Conservation (phyloP, 2,797 vertebrate genomes). For the Sebastes goodei region DNA sequence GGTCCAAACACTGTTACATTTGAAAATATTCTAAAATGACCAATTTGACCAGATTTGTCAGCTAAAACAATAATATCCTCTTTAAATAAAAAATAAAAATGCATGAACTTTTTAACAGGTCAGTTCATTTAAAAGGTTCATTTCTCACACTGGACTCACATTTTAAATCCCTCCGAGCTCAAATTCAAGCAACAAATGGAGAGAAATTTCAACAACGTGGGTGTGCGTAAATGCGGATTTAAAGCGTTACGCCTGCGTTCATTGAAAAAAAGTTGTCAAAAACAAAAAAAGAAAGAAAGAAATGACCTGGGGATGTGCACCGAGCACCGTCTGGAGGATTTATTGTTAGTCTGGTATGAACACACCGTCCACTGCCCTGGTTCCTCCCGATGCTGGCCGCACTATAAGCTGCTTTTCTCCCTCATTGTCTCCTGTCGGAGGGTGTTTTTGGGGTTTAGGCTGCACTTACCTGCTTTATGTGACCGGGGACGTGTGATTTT, state of each 20-base stretch:
- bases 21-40: too few relatives aligned
- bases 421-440: slow-evolving; percentile 24
- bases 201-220: neutral
- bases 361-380: slow-evolving; percentile 39
- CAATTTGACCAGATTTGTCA: too few relatives aligned
- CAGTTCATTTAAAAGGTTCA: neutral
- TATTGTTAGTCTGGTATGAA: slow-evolving; percentile 66
- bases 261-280: slow-evolving; percentile 42
- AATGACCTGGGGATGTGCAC: neutral
- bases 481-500: slow-evolving; percentile 61
- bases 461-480: slow-evolving; percentile 77
- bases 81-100: neutral
- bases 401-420: slow-evolving; percentile 44
- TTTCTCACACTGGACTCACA: neutral
- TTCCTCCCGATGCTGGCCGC: slow-evolving; percentile 50
- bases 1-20: too few relatives aligned
- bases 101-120: slow-evolving; percentile 35
- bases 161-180: slow-evolving; percentile 31
- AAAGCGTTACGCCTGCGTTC: too few relatives aligned
- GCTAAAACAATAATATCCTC: neutral
- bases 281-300: neutral
- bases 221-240: neutral
- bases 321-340: slow-evolving; percentile 37
- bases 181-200: slow-evolving; percentile 60
- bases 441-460: slow-evolving; percentile 24